Conservation (phyloP, 2,888 invertebrate species). For the Ligdia adustata region DNA sequence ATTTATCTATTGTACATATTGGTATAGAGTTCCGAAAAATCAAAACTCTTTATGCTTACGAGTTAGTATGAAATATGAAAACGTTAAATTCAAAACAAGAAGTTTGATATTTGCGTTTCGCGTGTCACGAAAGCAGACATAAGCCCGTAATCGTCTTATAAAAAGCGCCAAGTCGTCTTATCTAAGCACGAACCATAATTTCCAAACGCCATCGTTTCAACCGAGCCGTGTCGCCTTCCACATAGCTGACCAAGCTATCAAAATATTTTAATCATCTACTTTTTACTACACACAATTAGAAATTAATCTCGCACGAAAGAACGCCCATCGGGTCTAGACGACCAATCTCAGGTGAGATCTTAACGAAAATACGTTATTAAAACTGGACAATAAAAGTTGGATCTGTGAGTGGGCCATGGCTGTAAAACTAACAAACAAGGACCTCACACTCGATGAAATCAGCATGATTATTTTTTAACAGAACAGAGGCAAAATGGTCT, state of each 20-base stretch:
- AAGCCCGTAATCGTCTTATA: conserved; percentile 29
- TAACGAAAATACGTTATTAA: conserved; percentile 70
- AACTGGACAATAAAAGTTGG: conserved; percentile 73
- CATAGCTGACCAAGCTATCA: conserved; percentile 50
- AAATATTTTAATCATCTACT: conserved; percentile 67
- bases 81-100: neutral
- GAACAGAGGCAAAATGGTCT: too few species aligned
- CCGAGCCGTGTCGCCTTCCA: conserved; percentile 34
- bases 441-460: too few species aligned
- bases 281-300: conserved; percentile 69
- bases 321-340: conserved; percentile 65
- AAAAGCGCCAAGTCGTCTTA: conserved; percentile 46
- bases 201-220: conserved; percentile 47
- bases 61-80: neutral
- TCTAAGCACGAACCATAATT: conserved; percentile 54
- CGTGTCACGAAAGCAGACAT: conserved; percentile 31
- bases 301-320: conserved; percentile 78
- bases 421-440: too few species aligned
- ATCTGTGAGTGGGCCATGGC: too few species aligned
- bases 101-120: conserved; percentile 19
- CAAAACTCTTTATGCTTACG: too few species aligned
- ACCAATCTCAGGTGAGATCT: conserved; percentile 74
- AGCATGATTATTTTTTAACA: too few species aligned
- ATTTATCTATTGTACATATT: too few species aligned
- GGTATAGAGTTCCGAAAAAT: too few species aligned